Evolutionary conservation across 1,140 invertebrate species (phyloP).

Genomic region (Hirudo medicinalis): DNA sequence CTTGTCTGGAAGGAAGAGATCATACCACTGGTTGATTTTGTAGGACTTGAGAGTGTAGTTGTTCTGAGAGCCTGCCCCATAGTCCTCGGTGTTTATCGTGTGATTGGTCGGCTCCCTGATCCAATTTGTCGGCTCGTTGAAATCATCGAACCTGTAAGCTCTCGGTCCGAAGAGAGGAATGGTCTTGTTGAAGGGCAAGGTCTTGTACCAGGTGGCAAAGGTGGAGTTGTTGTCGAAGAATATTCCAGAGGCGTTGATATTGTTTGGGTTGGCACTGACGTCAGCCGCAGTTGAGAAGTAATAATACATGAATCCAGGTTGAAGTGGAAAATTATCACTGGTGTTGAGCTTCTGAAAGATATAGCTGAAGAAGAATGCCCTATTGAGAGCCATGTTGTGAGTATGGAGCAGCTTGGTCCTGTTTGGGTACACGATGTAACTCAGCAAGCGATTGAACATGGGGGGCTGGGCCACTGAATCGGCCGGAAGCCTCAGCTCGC

Average conservation of each 20-base stretch:
- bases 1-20: slow-evolving; percentile 66
- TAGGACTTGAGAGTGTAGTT: slow-evolving; percentile 85
- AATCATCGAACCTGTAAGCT: slow-evolving; percentile 51
- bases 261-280: slow-evolving; percentile 70
- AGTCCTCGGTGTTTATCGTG: slow-evolving; percentile 38
- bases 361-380: slow-evolving; percentile 79
- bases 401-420: slow-evolving; percentile 78
- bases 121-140: slow-evolving; percentile 40
- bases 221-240: slow-evolving; percentile 88
- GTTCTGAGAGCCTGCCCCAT: slow-evolving; percentile 47
- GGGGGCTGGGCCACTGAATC: slow-evolving; percentile 78
- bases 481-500: slow-evolving; percentile 65
- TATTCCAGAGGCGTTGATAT: slow-evolving; percentile 80
- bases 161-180: slow-evolving; percentile 84
- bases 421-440: slow-evolving; percentile 87
- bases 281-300: slow-evolving; percentile 87
- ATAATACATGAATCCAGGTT: slow-evolving; percentile 96
- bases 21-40: slow-evolving; percentile 79
- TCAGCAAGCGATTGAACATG: slow-evolving; percentile 83
- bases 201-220: slow-evolving; percentile 82
- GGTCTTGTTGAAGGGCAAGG: slow-evolving; percentile 85
- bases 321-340: slow-evolving; percentile 52
- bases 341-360: slow-evolving; percentile 58
- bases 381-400: slow-evolving; percentile 84
- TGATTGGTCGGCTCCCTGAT: slow-evolving; percentile 40